Base-by-base conservation (phyloP, 2,888 invertebrate species). In the Sepioteuthis lessoniana region DNA sequence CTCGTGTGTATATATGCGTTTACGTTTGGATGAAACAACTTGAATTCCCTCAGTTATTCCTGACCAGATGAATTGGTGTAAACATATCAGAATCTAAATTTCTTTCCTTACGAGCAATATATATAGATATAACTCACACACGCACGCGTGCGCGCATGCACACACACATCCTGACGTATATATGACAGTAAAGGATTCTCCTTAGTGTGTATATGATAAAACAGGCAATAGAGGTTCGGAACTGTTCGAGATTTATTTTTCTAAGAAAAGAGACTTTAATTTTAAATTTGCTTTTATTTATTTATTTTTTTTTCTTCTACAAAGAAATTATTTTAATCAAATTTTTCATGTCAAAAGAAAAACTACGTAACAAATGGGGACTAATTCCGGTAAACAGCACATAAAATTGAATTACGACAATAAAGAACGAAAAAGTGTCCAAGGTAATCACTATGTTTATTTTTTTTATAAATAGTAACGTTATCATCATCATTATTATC, bases 281-380 rank as follows among this genome's bases (percentile, higher is more conserved):
- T 76, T 76, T 76, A n/a, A n/a, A 76, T n/a, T 76, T n/a, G 35
- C 76, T 35, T 31, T 50, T 21, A 42, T 42, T 42, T 42, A 42
- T 42, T 42, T 50, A 1, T 21, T 50, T 55, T 55, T 35, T n/a
- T 76, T 76, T 76, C 19, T 13, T 1, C 10, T 76, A 76, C 76
- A 76, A 76, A 76, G n/a, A 10, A 76, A 76, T 76, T 76, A 76
- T 76, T 76, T 76, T 76, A 76, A 76, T 76, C 76, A 76, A 76
- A 76, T 76, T n/a, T 76, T 76, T 76, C 76, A 16, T 35, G 76
- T n/a, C 76, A 76, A 76, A 76, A 76, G 76, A 76, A 76, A 16
- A n/a, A 76, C 76, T n/a, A 76, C 76, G n/a, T 35, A 13, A 16
- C 76, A 76, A 76, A 76, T 76, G 76, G 76, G 2, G 2, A 76